Base-by-base conservation (phyloP, 2,797 vertebrate genomes). In the Phalloptychus januarius region DNA sequence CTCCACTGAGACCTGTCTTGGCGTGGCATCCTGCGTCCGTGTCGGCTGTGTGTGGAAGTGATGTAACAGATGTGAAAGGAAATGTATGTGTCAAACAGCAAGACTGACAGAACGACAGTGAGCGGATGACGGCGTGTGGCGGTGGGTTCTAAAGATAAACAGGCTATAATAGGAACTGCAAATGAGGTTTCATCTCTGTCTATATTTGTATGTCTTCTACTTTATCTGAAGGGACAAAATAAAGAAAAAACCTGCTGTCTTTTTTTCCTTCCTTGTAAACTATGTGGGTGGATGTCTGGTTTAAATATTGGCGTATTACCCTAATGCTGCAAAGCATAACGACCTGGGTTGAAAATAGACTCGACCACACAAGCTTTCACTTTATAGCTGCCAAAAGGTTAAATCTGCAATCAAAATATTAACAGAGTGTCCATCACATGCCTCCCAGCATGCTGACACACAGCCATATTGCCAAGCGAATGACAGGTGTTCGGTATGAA, bases 101-200 rank as follows among this genome's bases (percentile, higher is more conserved):
- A 46, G 52, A 70, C 23, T 0, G 25, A 67, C 33, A 73, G 72
- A 72, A 44, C 31, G 58, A 58, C 54, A 76, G 71, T n/a, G 78
- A 79, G 74, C 38, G 56, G 78, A 71, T 73, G 65, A 63, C 1
- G 10, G 65, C 7, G 38, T 23, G 79, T 20, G 70, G 15, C 25
- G 5, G 74, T 79, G 79, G 58, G 77, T 61, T 61, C 76, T 58
- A 77, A 77, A 81, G 82, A 48, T 87, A 88, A 86, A 87, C 73
- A 40, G 40, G 76, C 83, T 76, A 84, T 79, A 67, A 76, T 75
- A 70, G 77, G 61, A 74, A 18, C 8, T 76, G 82, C 74, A 89
- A 86, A 91, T 83, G 76, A 91, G 65, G 81, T 80, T 70, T 81
- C 56, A 71, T 52, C 79, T 33, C 2, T 8, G 69, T 74, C 79